Conservation (phyloP, 2,797 vertebrate species). For the Carcharodon carcharias region DNA sequence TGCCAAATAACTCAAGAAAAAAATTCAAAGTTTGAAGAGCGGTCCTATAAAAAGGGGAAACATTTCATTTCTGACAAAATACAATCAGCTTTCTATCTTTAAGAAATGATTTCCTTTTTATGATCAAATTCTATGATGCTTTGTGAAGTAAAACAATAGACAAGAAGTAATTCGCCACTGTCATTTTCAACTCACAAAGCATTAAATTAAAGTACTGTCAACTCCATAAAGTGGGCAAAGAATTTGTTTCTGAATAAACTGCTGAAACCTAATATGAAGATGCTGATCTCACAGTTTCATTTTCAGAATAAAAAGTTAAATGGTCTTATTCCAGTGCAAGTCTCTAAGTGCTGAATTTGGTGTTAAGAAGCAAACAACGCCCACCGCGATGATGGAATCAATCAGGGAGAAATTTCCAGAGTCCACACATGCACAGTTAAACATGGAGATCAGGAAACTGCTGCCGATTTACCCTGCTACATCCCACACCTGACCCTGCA, state of each 20-base stretch:
- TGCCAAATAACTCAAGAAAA: not conserved
- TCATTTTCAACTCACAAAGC: not conserved
- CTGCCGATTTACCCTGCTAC: not conserved
- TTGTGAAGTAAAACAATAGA: not conserved
- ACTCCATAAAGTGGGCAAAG: not conserved
- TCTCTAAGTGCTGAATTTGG: not conserved
- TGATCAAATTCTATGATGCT: not conserved
- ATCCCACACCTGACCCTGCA: no score
- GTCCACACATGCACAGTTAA: not conserved
- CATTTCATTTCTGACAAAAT: not conserved
- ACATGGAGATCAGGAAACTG: not conserved
- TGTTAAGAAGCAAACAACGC: not conserved
- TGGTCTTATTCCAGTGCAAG: not conserved
- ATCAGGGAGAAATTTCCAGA: not conserved
- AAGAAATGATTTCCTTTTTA: not conserved
- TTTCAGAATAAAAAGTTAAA: not conserved
- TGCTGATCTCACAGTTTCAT: not conserved
- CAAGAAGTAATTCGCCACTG: not conserved
- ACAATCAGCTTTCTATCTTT: not conserved
- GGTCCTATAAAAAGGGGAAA: not conserved
- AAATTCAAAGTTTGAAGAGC: not conserved
- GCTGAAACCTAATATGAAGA: not conserved
- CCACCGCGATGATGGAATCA: not conserved
- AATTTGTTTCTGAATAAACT: not conserved
- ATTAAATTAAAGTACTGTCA: not conserved